A percentile compares a stretch with the other conserved stretches of the same genome.
phyloP scores from a whole-genome alignment of 2,113 vertebrate species.

The Diadophis punctatus region DNA sequence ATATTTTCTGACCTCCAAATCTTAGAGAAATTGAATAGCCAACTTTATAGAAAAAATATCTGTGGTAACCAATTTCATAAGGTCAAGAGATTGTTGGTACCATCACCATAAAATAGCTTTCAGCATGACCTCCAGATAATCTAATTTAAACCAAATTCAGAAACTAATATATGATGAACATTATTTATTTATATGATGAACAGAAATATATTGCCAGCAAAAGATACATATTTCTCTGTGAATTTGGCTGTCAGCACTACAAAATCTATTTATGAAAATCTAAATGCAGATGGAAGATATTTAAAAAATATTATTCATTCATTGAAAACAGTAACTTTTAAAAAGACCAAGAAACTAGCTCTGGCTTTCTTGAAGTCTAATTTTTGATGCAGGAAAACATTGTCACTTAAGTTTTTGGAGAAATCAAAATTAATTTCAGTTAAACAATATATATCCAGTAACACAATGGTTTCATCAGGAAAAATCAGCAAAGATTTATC shows the following conservation, averaged over 20 bases:
- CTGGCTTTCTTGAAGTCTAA: neutral
- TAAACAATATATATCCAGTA: neutral
- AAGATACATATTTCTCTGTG: conserved; percentile 11
- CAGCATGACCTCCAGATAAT: neutral
- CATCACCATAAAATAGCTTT: neutral
- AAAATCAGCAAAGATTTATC: neutral
- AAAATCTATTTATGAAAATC: conserved; percentile 14
- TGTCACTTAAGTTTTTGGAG: neutral
- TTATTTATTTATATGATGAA: neutral
- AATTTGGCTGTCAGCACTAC: conserved; percentile 14
- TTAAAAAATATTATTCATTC: conserved; percentile 7
- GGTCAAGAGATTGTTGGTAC: neutral
- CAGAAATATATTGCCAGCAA: conserved; percentile 6
- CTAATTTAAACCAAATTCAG: neutral
- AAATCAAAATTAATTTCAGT: neutral
- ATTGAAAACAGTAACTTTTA: neutral
- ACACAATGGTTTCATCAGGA: neutral
- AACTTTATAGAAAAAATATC: neutral
- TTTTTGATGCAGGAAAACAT: neutral
- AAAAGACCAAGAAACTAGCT: neutral
- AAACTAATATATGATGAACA: neutral
- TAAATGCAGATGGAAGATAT: neutral
- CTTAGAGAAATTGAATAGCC: neutral
- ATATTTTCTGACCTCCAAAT: neutral
- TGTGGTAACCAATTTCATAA: neutral